phyloP scores from a whole-genome alignment of 1,140 invertebrate species.

The Belonocnema kinseyi region DNA sequence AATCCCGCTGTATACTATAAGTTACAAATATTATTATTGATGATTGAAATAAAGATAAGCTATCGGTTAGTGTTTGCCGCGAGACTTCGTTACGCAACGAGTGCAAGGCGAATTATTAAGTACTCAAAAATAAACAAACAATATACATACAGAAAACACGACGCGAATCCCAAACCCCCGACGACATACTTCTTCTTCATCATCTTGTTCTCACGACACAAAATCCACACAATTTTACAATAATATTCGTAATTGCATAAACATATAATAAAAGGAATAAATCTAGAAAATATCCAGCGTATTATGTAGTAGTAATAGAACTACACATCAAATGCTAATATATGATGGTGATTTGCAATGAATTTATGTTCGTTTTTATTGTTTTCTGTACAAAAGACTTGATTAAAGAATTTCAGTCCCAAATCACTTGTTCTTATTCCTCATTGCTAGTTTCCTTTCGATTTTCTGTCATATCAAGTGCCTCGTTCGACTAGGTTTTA shows the following conservation, averaged over 20 bases:
- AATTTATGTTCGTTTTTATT: slow-evolving; percentile 72
- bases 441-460: not conserved
- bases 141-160: slow-evolving; percentile 50
- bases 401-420: slow-evolving; percentile 72
- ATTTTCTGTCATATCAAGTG: not conserved
- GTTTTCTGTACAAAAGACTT: slow-evolving; percentile 73
- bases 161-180: slow-evolving; percentile 48
- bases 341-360: slow-evolving; percentile 71
- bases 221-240: slow-evolving; percentile 61
- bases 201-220: slow-evolving; percentile 45
- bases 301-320: slow-evolving; percentile 67
- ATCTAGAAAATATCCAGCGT: slow-evolving; percentile 68
- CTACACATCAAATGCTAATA: slow-evolving; percentile 71
- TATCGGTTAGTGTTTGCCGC: slow-evolving; percentile 54
- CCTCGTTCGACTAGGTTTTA: too few relatives aligned
- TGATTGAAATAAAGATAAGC: slow-evolving; percentile 58
- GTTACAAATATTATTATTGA: slow-evolving; percentile 60
- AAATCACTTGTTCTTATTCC: slow-evolving; percentile 44
- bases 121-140: slow-evolving; percentile 48
- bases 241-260: slow-evolving; percentile 62
- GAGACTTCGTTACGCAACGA: slow-evolving; percentile 46
- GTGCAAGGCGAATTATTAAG: slow-evolving; percentile 55
- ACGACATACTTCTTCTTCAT: slow-evolving; percentile 42
- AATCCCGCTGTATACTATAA: slow-evolving; percentile 48
- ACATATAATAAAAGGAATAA: slow-evolving; percentile 64